Conservation (phyloP, 2,797 vertebrate genomes). For the Mus minutoides region DNA sequence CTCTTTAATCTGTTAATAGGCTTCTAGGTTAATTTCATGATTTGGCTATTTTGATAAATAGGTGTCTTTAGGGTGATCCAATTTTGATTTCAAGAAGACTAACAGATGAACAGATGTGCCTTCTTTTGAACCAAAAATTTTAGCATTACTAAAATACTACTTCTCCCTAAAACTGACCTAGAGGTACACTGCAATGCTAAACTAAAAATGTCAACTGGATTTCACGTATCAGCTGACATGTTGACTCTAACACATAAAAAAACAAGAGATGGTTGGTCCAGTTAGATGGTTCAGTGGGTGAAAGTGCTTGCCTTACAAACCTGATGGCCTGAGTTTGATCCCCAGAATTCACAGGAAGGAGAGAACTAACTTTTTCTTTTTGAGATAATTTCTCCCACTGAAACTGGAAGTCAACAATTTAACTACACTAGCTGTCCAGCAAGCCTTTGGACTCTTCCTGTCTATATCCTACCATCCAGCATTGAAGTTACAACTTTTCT, state of each 20-base stretch:
- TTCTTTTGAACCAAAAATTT: slow-evolving; percentile 6
- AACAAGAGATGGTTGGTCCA: not conserved
- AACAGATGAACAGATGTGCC: slow-evolving; percentile 19
- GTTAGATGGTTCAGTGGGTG: not conserved
- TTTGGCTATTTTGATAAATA: not conserved
- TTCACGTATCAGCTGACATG: slow-evolving; percentile 20
- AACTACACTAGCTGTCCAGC: not conserved
- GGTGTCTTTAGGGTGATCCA: not conserved
- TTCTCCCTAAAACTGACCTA: not conserved
- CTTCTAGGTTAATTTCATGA: not conserved
- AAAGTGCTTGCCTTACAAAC: not conserved
- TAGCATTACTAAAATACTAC: not conserved
- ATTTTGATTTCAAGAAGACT: not conserved
- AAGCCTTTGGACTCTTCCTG: not conserved
- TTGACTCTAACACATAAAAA: slow-evolving; percentile 32
- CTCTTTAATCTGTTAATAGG: not conserved
- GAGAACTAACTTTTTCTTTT: not conserved
- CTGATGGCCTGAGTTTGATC: not conserved
- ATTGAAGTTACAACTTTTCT: not conserved
- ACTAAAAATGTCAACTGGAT: slow-evolving; percentile 13
- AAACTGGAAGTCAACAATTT: not conserved
- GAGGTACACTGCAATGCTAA: not conserved
- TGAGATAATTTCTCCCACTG: not conserved
- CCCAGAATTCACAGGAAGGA: not conserved
- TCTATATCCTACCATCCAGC: not conserved